These are phyloP conservation scores for Perccottus glenii DNA, from an alignment of 2,113 vertebrate species.

Conservation along the genomic window DNA sequence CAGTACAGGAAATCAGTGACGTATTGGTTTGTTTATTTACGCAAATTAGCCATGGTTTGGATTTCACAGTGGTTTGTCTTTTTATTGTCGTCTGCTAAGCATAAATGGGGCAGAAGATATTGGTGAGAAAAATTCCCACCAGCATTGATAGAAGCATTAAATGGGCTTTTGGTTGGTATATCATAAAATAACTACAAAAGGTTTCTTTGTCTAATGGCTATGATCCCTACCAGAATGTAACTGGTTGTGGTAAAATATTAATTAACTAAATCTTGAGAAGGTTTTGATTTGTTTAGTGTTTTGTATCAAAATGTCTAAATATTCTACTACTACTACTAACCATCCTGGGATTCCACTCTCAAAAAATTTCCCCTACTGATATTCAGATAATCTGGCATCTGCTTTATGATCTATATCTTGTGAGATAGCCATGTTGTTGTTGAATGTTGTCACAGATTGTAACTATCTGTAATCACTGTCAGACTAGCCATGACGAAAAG, in stretches of 20 bases:
- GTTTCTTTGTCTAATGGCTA: not conserved
- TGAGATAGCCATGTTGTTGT: constrained; percentile 36
- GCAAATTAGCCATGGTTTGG: too few species aligned
- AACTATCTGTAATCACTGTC: constrained; percentile 33
- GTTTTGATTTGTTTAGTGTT: constrained; percentile 58
- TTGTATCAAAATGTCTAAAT: constrained; percentile 67
- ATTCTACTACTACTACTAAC: constrained; percentile 17
- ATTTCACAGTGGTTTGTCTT: too few species aligned
- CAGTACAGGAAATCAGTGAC: too few species aligned
- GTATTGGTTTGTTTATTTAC: too few species aligned
- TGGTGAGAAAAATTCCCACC: too few species aligned
- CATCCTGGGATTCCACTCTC: constrained; percentile 14
- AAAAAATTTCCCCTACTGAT: constrained; percentile 6
- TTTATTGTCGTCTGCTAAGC: too few species aligned
- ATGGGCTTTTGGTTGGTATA: too few species aligned
- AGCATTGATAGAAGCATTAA: too few species aligned
- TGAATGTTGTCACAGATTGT: constrained; percentile 54
- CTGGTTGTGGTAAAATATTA: constrained; percentile 6
- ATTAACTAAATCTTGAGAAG: constrained; percentile 48
- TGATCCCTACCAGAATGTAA: not conserved
- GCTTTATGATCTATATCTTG: constrained; percentile 22
- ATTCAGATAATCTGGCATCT: constrained; percentile 26
- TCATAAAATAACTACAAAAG: too few species aligned
- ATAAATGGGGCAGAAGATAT: too few species aligned
- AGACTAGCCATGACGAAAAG: constrained; percentile 27